Conservation (phyloP, 1,140 invertebrate genomes). For the Plutomurus gul region DNA sequence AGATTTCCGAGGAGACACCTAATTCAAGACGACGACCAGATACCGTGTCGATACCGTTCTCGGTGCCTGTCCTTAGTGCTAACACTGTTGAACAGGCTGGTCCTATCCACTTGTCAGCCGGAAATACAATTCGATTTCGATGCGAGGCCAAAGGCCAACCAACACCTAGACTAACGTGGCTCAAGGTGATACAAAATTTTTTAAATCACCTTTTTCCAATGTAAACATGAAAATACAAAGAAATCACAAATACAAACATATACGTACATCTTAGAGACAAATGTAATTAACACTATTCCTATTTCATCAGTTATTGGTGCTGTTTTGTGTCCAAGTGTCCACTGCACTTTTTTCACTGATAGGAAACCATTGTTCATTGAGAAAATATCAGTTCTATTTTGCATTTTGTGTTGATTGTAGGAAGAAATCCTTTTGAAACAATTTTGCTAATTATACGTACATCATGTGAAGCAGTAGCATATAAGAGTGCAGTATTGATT, state of each 20-base stretch:
- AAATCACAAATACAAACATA: background rate
- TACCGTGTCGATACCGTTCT: background rate
- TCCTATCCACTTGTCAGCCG: constrained; percentile 46
- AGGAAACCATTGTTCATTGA: too few species aligned
- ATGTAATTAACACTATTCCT: too few species aligned
- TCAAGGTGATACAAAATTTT: constrained; percentile 49
- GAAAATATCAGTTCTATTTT: too few species aligned
- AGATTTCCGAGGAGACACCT: background rate
- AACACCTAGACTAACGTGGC: constrained; percentile 49
- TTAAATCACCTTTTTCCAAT: background rate
- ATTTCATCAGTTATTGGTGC: too few species aligned
- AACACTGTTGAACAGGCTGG: constrained; percentile 48
- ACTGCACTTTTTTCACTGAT: too few species aligned
- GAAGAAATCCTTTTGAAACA: too few species aligned
- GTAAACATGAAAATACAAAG: background rate
- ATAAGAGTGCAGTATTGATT: too few species aligned
- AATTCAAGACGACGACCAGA: background rate
- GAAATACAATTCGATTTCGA: constrained; percentile 49
- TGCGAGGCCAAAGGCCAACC: constrained; percentile 48
- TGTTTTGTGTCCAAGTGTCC: too few species aligned
- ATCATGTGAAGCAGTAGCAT: too few species aligned
- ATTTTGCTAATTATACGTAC: too few species aligned
- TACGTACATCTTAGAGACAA: too few species aligned
- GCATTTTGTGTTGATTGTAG: too few species aligned
- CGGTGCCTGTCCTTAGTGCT: constrained; percentile 34